phyloP scores from a whole-genome alignment of 2,113 vertebrate species.

The Nipponia nippon region DNA sequence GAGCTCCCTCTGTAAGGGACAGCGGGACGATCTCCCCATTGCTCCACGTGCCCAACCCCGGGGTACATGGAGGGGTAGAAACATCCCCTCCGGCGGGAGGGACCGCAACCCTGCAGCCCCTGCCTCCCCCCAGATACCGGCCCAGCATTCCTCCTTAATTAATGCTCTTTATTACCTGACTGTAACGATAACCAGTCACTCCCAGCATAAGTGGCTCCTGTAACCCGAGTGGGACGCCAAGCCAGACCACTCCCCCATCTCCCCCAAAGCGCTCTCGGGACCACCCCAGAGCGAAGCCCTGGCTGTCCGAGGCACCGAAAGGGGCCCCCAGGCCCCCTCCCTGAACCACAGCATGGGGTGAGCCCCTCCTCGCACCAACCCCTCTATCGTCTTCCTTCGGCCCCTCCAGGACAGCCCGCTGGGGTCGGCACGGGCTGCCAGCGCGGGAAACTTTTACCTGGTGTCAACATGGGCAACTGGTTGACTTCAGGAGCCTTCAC shows the following conservation, averaged over 20 bases:
- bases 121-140: neutral
- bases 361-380: neutral
- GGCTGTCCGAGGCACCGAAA: neutral
- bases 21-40: rapidly evolving
- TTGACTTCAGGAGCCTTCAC: too few relatives aligned
- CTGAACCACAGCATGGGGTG: neutral
- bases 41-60: rapidly evolving
- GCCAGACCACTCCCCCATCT: neutral
- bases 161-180: conserved; percentile 75
- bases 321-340: neutral
- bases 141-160: conserved; percentile 61
- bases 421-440: neutral
- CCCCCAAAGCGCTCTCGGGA: neutral
- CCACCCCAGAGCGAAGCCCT: neutral
- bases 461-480: neutral
- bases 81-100: rapidly evolving
- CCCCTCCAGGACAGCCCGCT: neutral
- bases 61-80: neutral
- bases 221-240: conserved; percentile 8
- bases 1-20: neutral
- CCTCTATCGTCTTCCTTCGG: neutral
- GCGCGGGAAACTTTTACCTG: rapidly evolving
- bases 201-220: neutral
- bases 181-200: conserved; percentile 67
- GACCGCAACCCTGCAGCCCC: neutral